Evolutionary conservation across 2,888 invertebrate genomes (phyloP).

Genomic region (Ganaspis brasiliensis): DNA sequence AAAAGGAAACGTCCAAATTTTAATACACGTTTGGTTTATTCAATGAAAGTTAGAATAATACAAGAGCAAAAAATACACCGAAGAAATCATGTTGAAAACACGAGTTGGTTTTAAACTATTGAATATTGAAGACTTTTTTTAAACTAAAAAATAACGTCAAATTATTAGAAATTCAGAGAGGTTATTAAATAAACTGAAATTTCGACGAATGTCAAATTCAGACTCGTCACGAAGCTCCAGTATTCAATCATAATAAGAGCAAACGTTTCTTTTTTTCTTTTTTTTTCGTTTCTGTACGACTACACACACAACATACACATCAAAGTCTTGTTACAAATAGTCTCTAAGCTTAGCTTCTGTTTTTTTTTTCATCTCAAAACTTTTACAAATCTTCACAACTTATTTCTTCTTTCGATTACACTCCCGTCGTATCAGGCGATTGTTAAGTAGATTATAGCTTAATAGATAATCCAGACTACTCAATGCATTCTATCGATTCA

Average conservation of each 20-base stretch:
- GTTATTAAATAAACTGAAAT: conserved; percentile 37
- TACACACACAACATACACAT: conserved; percentile 80
- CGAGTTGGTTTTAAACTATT: conserved; percentile 19
- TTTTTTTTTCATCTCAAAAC: too few species aligned
- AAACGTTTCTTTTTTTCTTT: conserved; percentile 58
- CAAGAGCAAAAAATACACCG: conserved; percentile 74
- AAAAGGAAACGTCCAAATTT: conserved; percentile 57
- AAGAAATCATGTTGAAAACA: conserved; percentile 55
- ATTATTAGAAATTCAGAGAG: conserved; percentile 47
- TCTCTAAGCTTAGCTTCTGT: conserved; percentile 70
- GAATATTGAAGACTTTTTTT: conserved; percentile 6
- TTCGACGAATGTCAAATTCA: conserved; percentile 53
- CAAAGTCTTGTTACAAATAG: conserved; percentile 76
- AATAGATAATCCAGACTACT: conserved; percentile 65
- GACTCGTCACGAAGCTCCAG: not conserved
- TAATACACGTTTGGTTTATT: conserved; percentile 75
- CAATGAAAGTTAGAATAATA: conserved; percentile 74
- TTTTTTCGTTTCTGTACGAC: conserved; percentile 72
- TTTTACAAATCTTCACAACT: conserved; percentile 69
- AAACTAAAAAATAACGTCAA: conserved; percentile 48
- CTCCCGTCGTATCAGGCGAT: conserved; percentile 6
- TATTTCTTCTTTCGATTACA: conserved; percentile 2
- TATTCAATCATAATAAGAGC: conserved; percentile 54
- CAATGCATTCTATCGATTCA: conserved; percentile 61
- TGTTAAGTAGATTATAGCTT: conserved; percentile 54